phyloP scores from a whole-genome alignment of 1,140 invertebrate species.

The Macrobrachium nipponense region DNA sequence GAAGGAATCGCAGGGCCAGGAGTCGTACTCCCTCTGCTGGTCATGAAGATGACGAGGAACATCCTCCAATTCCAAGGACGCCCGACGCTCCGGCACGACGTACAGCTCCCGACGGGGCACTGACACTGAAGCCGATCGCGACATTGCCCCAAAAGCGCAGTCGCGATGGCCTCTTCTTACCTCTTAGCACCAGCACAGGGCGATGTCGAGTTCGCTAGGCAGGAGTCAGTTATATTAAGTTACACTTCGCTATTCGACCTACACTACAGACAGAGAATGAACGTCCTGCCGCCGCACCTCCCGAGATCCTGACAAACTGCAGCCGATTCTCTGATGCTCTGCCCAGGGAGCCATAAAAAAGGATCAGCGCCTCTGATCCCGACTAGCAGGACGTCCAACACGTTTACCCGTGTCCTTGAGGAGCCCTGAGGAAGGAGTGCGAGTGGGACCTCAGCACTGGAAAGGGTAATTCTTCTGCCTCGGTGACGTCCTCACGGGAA shows the following conservation, averaged over 20 bases:
- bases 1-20: slow-evolving; percentile 63
- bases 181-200: not conserved
- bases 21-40: slow-evolving; percentile 61
- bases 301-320: not conserved
- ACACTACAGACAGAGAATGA: too few species aligned
- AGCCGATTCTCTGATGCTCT: too few species aligned
- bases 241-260: not conserved
- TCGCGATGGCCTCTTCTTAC: not conserved
- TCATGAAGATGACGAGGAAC: slow-evolving; percentile 32
- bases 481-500: too few species aligned
- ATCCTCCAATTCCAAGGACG: slow-evolving; percentile 52
- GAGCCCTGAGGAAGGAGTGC: too few species aligned
- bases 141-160: slow-evolving; percentile 43
- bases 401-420: too few species aligned
- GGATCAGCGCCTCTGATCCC: too few species aligned
- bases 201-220: not conserved
- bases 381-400: too few species aligned
- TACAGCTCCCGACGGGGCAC: slow-evolving; percentile 59
- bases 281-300: not conserved
- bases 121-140: slow-evolving; percentile 63
- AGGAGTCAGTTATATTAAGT: not conserved
- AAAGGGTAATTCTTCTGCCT: too few species aligned
- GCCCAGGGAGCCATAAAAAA: too few species aligned
- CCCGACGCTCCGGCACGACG: slow-evolving; percentile 50
- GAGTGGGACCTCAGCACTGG: too few species aligned